Evolutionary conservation across 2,888 invertebrate species (phyloP).

Genomic region (Xanthorhoe spadicearia): DNA sequence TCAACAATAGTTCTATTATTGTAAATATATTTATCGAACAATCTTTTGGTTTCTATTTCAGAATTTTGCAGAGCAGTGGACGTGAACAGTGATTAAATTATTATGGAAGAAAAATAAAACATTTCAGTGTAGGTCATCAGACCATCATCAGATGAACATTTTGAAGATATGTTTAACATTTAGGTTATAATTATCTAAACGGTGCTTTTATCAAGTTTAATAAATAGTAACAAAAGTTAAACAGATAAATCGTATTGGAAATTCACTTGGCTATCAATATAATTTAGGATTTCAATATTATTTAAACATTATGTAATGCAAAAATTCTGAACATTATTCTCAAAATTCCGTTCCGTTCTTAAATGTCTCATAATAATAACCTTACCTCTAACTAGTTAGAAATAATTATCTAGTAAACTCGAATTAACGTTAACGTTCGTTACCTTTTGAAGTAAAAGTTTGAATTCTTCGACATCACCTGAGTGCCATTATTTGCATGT

Average conservation of each 20-base stretch:
- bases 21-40: neutral
- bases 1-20: too few relatives aligned
- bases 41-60: conserved; percentile 9
- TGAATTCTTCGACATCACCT: conserved; percentile 55
- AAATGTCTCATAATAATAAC: neutral
- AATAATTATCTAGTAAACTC: conserved; percentile 34
- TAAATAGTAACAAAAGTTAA: conserved; percentile 2
- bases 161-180: conserved; percentile 3
- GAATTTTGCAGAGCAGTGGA: conserved; percentile 6
- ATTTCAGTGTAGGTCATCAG: neutral
- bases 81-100: conserved; percentile 24
- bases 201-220: conserved; percentile 29
- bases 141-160: conserved; percentile 9
- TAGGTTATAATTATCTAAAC: conserved; percentile 5
- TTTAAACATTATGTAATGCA: neutral
- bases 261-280: neutral
- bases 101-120: conserved; percentile 11
- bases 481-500: conserved; percentile 72
- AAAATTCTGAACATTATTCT: neutral
- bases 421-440: conserved; percentile 41
- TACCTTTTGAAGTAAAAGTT: conserved; percentile 54
- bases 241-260: neutral
- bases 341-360: neutral
- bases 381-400: conserved; percentile 38
- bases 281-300: neutral